Percentiles rank a stretch among this genome's conserved stretches.
phyloP scores from a whole-genome alignment of 2,888 invertebrate genomes.

The Iselma pallidipennis region DNA sequence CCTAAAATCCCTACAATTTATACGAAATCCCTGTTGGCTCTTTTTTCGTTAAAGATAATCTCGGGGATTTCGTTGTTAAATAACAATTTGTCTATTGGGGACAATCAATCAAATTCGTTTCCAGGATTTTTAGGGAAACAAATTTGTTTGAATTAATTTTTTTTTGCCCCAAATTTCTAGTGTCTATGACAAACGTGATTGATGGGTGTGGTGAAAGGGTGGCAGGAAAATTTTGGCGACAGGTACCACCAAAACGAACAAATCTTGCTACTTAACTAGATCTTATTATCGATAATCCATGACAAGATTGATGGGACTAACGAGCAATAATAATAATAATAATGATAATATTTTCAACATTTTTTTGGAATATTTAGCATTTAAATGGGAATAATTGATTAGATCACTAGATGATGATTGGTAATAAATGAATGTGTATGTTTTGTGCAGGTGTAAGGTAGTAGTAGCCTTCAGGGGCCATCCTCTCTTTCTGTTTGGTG shows the following conservation, averaged over 20 bases:
- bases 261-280: no score
- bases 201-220: neutral
- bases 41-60: no score
- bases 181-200: neutral
- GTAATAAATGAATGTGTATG: no score
- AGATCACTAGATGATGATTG: no score
- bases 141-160: neutral
- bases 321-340: no score
- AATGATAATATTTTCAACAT: no score
- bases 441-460: conserved; percentile 26
- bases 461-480: conserved; percentile 25
- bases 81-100: conserved; percentile 51
- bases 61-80: conserved; percentile 45
- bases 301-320: no score
- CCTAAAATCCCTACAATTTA: neutral
- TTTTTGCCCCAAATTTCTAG: neutral
- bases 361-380: no score
- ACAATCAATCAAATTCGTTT: conserved; percentile 3
- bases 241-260: neutral
- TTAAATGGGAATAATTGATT: no score
- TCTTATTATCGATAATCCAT: no score
- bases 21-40: no score
- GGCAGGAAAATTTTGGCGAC: neutral
- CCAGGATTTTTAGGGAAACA: no score
- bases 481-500: neutral